phyloP scores from a whole-genome alignment of 1,140 invertebrate genomes.

The Ostrea denselamellosa region DNA sequence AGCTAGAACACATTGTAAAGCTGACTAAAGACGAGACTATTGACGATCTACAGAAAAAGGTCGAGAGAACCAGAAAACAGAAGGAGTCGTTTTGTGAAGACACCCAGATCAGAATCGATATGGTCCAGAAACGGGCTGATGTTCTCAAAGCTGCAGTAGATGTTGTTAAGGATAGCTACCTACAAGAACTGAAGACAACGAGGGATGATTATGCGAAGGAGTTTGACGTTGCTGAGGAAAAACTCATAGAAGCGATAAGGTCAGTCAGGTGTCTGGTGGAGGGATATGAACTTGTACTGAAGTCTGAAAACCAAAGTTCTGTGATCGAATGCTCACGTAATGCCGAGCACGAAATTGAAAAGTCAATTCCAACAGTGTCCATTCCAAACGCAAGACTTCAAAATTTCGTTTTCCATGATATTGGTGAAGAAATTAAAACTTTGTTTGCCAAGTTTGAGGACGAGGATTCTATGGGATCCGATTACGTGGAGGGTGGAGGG shows the following conservation, averaged over 20 bases:
- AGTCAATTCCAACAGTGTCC: not conserved
- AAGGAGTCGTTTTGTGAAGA: conserved; percentile 20
- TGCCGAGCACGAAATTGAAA: conserved; percentile 23
- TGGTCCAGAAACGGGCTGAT: conserved; percentile 1
- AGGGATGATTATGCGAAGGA: not conserved
- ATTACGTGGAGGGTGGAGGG: conserved; percentile 10
- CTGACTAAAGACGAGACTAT: not conserved
- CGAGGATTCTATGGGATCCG: not conserved
- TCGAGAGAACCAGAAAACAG: not conserved
- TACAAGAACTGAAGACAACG: not conserved
- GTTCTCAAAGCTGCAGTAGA: conserved; percentile 33
- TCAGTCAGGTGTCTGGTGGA: not conserved
- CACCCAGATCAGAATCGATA: not conserved
- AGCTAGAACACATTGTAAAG: conserved; percentile 26
- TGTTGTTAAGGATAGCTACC: not conserved
- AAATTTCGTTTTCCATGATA: not conserved
- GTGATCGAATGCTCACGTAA: conserved; percentile 13
- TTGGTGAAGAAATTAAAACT: not conserved
- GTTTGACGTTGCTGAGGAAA: not conserved
- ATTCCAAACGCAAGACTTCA: not conserved
- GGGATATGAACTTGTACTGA: not conserved
- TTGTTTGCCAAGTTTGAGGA: conserved; percentile 29
- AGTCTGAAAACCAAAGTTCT: not conserved
- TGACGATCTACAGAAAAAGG: conserved; percentile 25
- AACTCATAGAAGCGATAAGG: not conserved